phyloP scores from a whole-genome alignment of 2,888 invertebrate species.

The Lithosia quadra region DNA sequence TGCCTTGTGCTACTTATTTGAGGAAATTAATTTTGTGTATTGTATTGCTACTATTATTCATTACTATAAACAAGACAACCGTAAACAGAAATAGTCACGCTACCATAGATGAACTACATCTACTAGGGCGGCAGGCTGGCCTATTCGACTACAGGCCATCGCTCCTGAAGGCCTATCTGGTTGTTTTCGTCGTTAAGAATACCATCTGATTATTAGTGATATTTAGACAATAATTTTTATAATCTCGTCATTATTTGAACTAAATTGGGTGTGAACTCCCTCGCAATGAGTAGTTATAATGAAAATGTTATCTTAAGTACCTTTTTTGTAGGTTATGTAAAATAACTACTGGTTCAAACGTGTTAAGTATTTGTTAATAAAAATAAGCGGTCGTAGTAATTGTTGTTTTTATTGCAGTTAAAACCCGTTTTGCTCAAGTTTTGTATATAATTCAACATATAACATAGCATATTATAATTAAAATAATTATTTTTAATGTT shows the following conservation, averaged over 20 bases:
- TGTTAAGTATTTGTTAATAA: constrained; percentile 35
- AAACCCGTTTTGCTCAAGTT: constrained; percentile 30
- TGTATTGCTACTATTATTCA: neutral
- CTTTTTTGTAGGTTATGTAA: constrained; percentile 22
- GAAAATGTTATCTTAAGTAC: constrained; percentile 23
- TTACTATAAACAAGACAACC: neutral
- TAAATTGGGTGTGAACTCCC: constrained; percentile 19
- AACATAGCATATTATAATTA: constrained; percentile 13
- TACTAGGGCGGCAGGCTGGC: neutral
- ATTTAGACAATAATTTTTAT: neutral
- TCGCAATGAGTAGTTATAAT: constrained; percentile 17
- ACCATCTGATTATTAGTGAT: neutral
- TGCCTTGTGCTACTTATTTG: neutral
- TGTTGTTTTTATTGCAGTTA: constrained; percentile 30
- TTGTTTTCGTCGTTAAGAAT: neutral
- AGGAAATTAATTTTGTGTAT: neutral
- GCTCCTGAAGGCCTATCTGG: neutral
- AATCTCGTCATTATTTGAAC: constrained; percentile 14
- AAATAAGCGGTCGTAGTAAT: constrained; percentile 34
- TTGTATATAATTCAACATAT: constrained; percentile 21
- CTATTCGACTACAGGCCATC: neutral
- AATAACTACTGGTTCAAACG: constrained; percentile 27
- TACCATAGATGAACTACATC: neutral
- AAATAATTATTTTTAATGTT: constrained; percentile 10
- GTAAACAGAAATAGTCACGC: neutral